These are phyloP conservation scores for Melanchra persicariae DNA, from an alignment of 2,888 invertebrate genomes.

Conservation along the genomic window DNA sequence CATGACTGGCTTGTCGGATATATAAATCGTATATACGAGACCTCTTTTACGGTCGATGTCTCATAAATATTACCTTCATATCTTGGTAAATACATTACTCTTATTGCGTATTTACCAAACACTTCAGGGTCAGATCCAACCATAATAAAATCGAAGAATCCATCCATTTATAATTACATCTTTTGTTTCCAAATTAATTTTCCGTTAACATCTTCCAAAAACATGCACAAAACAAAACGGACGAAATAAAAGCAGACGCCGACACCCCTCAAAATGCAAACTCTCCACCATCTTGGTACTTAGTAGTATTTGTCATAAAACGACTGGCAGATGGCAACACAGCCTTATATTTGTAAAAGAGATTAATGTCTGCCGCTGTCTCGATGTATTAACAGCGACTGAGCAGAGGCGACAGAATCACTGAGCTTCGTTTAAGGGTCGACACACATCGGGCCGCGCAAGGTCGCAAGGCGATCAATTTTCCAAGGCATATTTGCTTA, in stretches of 20 bases:
- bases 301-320: conserved; percentile 45
- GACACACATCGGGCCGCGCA: conserved; percentile 31
- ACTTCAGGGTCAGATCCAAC: neutral
- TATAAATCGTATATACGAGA: neutral
- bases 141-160: conserved; percentile 22
- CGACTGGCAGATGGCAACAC: conserved; percentile 74
- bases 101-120: conserved; percentile 1
- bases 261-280: conserved; percentile 64
- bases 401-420: conserved; percentile 62
- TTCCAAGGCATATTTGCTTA: conserved; percentile 53
- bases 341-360: conserved; percentile 80
- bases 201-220: conserved; percentile 18
- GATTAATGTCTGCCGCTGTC: conserved; percentile 82
- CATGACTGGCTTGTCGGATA: neutral
- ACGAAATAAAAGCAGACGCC: conserved; percentile 59
- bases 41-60: neutral
- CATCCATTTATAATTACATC: conserved; percentile 13
- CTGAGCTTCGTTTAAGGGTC: conserved; percentile 37
- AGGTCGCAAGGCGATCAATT: conserved; percentile 52
- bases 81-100: conserved; percentile 21
- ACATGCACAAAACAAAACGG: conserved; percentile 26
- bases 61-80: conserved; percentile 23
- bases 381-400: conserved; percentile 68
- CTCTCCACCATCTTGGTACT: conserved; percentile 46
- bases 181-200: conserved; percentile 7